Base-by-base conservation (phyloP, 1,140 invertebrate genomes). In the Leptinotarsa defecta region DNA sequence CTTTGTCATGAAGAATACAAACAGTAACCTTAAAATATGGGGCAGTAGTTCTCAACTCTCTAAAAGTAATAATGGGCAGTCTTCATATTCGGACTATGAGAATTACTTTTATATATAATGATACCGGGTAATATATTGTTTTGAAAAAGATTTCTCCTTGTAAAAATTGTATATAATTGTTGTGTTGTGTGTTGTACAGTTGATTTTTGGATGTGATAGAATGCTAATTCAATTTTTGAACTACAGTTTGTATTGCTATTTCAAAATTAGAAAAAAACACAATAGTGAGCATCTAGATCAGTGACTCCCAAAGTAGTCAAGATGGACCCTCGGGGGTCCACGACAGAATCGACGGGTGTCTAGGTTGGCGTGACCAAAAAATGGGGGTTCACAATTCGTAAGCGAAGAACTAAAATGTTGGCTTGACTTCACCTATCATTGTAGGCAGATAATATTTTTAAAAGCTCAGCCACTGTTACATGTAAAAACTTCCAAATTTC, bases 21-120 rank as follows among this genome's bases (percentile, higher is more conserved):
- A 79, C 57, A 80, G 79, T 1, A 77, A 81, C 48, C 73, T 80
- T 75, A 84, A 69, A 63, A 80, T 71, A 82, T 86, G 76, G 82
- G 85, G 79, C 75, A 86, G 70, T 82, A 87, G 13, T 81, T 87
- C 85, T 22, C 85, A 86, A 22, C 73, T 86, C 22, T 81, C 86
- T 1, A 83, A 85, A 13, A 88, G 86, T 57, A 77, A 81, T 48
- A 78, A 77, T 49, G 79, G 76, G 49, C 85, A 79, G 74, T 57
- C 52, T 17, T 84, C 86, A 6, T 90, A 89, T 78, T 86, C 87
- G 22, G 88, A 90, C 76, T 90, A 90, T 80, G 89, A 90, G 81
- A 90, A 90, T 84, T 90, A 90, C 82, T 87, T 90, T 76, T 90
- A 89, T 78, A 90, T 90, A 57, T 57, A 19, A 57, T 17, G 8